phyloP scores from a whole-genome alignment of 2,797 vertebrate species.

The Microtus obscurus region DNA sequence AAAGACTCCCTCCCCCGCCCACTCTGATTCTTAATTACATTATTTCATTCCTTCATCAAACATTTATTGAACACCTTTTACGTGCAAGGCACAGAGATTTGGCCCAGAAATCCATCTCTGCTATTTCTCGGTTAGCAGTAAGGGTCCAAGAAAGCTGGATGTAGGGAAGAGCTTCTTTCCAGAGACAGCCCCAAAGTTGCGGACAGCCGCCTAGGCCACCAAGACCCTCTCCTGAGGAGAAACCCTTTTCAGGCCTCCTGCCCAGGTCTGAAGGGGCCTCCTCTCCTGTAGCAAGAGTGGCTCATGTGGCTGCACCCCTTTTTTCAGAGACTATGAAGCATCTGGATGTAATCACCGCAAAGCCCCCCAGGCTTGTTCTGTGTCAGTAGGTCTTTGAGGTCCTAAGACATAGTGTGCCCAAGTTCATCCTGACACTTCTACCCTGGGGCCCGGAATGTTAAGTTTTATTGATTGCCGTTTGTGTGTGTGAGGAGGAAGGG shows the following conservation, averaged over 20 bases:
- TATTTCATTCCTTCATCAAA: constrained; percentile 73
- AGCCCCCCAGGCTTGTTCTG: neutral
- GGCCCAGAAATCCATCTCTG: neutral
- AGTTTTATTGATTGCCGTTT: neutral
- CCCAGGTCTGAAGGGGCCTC: neutral
- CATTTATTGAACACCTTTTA: constrained; percentile 65
- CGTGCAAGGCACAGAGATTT: neutral
- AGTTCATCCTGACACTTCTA: neutral
- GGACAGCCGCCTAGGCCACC: neutral
- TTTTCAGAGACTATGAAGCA: neutral
- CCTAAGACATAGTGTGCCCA: neutral
- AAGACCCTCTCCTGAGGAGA: neutral
- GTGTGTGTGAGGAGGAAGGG: neutral
- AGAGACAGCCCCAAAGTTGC: neutral
- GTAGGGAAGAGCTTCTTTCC: neutral
- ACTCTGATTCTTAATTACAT: constrained; percentile 76
- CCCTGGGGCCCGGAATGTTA: neutral
- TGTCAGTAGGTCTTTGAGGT: neutral
- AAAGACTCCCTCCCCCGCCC: constrained; percentile 29
- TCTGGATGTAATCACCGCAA: neutral
- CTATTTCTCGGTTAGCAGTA: neutral
- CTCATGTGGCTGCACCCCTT: too few relatives aligned
- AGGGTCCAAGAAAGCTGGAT: neutral
- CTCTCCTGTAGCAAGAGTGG: neutral
- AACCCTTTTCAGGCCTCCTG: neutral